Evolutionary conservation across 2,113 vertebrate genomes (phyloP), one percentile per base, ranked within the genome.

Genomic region (Corythoichthys haematopterus): DNA sequence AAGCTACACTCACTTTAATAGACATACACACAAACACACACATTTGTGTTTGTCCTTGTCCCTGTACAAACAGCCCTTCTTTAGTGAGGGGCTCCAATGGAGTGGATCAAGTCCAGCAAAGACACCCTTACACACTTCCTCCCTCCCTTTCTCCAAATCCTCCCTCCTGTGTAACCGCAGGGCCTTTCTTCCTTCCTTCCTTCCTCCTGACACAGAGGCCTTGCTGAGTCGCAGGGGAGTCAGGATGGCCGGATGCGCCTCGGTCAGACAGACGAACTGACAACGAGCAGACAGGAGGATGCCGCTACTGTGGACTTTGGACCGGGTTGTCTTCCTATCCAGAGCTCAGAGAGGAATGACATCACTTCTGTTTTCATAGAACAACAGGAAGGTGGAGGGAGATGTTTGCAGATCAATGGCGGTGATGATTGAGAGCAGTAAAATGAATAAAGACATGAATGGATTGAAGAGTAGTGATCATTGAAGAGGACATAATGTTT

Each of bases 41-140:
- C 76, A 9, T 69, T 78, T 66, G 75, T 47, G 62, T 69, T 75
- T 79, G 74, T 78, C 71, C 79, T 74, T 83, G 85, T 81, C 73
- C 76, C 74, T 80, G 71, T 85, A 76, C 83, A 86, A 89, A 82
- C 85, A 87, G 76, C 40, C 59, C 62, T 66, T 85, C 86, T 84
- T 70, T 83, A 85, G 81, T 84, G 77, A 84, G 79, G 78, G 76
- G 80, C 76, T 84, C 77, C 79, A 79, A 57, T 83, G 78, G 74
- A 84, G 82, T 77, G 80, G 80, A 89, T 88, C 72, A 73, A 72
- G 83, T 87, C 84, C 87, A 88, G 83, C 88, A 83, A 87, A 85
- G 88, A 84, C 84, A 85, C 82, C 83, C 87, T 89, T 74, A 83
- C 79, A 84, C 75, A 75, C 83, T 88, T 90, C 88, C 88, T 85